Evolutionary conservation across 2,113 vertebrate genomes (phyloP), one percentile per base, ranked within the genome.

Genomic region (Chauna torquata): DNA sequence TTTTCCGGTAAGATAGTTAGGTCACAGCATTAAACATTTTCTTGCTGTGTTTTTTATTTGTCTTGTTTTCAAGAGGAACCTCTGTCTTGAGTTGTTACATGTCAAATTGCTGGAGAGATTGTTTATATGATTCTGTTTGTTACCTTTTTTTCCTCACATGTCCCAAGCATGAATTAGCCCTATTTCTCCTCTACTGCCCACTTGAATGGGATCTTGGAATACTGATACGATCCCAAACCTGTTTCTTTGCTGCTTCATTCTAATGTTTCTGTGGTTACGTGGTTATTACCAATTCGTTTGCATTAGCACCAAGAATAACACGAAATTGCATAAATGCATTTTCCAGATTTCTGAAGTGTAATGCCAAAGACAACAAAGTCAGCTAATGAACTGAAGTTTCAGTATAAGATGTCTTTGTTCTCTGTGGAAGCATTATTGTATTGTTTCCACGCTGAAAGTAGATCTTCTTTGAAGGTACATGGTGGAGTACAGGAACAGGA

Each of bases 1-100:
- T 49, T 99, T 99, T 98, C 99, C 99, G 47, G 99, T 99, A 98
- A 99, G 99, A 90, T 17, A 78, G 1, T 75, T 88, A 32, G 44
- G n/a, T 95, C 38, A 50, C 23, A 84, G 34, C 11, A 59, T 72
- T 85, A 68, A 25, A 52, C 50, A 19, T 62, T 92, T 91, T 22
- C 24, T 65, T 95, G 42, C 5, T 79, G 1, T 44, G 8, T 8
- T 50, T 50, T 50, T 50, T 50, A 24, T 85, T 92, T 55, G 66
- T 82, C 27, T 90, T 12, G 5, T 72, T 87, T 79, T 72, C 28
- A 77, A 28, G 12, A 49, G 40, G 44, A 65, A 42, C 40, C 1
- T 2, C 23, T 75, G 24, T 36, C 50, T n/a, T 78, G 40, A 86
- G 24, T 40, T 85, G 40, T 54, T 83, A 10, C 8, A 0, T 54